Base-by-base conservation (phyloP, 23 tunicate species). In the Trididemnum miniatum region DNA sequence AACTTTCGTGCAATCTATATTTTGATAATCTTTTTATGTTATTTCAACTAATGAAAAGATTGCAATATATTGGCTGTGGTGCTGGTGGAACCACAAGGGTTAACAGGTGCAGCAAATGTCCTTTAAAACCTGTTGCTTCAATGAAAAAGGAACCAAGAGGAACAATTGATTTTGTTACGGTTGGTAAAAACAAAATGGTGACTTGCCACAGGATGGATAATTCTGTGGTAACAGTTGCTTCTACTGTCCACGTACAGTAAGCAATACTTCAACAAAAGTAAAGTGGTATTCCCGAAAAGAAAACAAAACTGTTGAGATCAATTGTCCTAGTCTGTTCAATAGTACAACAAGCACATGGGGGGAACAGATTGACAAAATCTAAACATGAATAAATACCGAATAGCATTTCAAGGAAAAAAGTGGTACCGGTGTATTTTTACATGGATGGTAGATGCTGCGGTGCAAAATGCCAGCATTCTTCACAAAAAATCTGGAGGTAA, bases 381-480 rank as follows among this genome's bases (percentile, higher is more conserved):
- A 15, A 62, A 23, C 23, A 62, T 62, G 28, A 62, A 62, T 5
- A 62, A 62, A 23, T 62, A 62, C 69, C 24, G 69, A 18, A 62
- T 62, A 18, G 69, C 69, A 62, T 62, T 62, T 62, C 69, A 27
- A 20, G 69, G 69, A 62, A 62, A 62, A 62, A 62, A 23, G 69
- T 62, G 69, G 69, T 62, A 62, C 23, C 27, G 27, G 27, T 15
- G 69, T 62, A 62, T 62, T 18, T 62, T 62, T 62, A 62, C 69
- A 18, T 62, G 27, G 69, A 18, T 62, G 27, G 28, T 62, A 15
- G 69, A 62, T 23, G 69, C 23, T 4, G 23, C 69, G 7, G 69
- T 4, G 27, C 28, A 62, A 62, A 62, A 62, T 15, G 27, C 27
- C 28, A 15, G 69, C 27, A 18, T 62, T 4, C 23, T 62, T 4